Base-by-base conservation (phyloP, 1,140 invertebrate species). In the Cydia strobilella region DNA sequence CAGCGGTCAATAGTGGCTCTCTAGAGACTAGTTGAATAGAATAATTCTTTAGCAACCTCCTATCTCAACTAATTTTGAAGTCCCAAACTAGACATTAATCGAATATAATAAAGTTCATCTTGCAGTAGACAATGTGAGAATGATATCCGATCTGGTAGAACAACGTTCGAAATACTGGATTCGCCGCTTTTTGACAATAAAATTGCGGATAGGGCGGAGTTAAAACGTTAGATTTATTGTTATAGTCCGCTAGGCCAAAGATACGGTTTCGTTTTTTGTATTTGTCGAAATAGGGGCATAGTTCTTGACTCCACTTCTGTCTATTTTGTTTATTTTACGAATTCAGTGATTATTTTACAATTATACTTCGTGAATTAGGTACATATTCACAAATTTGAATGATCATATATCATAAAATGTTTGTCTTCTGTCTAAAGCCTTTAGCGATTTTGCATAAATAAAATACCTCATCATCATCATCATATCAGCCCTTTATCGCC, bases 131-230 rank as follows among this genome's bases (percentile, higher is more conserved):
- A 2, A 59, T 59, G 18, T 59, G 5, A 10, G 7, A 18, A 1
- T 23, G 9, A 20, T 59, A 23, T 23, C 20, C 9, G 54, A 7
- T 59, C 5, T 23, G 20, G 54, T 18, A n/a, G 54, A 23, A 1
- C 1, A 59, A 12, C 20, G 1, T 69, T 18, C 31, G n/a, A 69
- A 69, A 69, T 69, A 35, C 65, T 69, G 65, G 27, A 59, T 59
- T 39, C n/a, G 65, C 65, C 65, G n/a, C 65, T 69, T 69, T 69
- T 69, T 69, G 65, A 69, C 65, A 69, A 69, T 69, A 69, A 69
- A 69, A 69, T 69, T 69, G 65, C 65, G 15, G 65, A 69, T 69
- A 69, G 65, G 65, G 65, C 18, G 65, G 65, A 69, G n/a, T 69
- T 69, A 69, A 69, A 69, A 69, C 63, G 63, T 65, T 65, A 35